A percentile compares a stretch with the other conserved stretches of the same genome.
These are phyloP conservation scores for Aleiodes sp. DNA, from an alignment of 1,140 invertebrate genomes.

Conservation along the genomic window DNA sequence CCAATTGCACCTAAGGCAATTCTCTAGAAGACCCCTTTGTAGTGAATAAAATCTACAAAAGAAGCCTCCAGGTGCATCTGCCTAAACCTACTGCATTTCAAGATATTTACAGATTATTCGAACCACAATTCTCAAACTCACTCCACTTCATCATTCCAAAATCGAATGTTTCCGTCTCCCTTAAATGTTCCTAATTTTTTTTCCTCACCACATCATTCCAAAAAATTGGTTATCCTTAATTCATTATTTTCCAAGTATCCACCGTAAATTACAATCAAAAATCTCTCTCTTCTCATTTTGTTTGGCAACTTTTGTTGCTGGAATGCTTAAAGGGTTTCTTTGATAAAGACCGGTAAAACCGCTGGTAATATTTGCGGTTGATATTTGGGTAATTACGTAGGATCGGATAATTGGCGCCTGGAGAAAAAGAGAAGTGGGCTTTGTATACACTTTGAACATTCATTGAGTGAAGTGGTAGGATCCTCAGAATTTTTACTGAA, in stretches of 20 bases:
- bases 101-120: no score
- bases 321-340: background rate
- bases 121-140: no score
- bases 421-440: background rate
- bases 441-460: background rate
- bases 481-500: slow-evolving; percentile 12
- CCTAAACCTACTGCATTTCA: no score
- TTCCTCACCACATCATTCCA: background rate
- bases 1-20: no score
- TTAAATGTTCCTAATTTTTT: no score
- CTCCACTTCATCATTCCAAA: no score
- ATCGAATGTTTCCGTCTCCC: no score
- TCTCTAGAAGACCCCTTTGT: no score
- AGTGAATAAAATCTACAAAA: no score
- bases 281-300: background rate
- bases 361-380: slow-evolving; percentile 25
- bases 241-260: no score
- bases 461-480: no score
- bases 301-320: background rate
- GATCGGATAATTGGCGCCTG: slow-evolving; percentile 1
- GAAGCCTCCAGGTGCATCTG: no score
- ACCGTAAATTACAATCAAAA: background rate
- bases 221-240: background rate
- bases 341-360: background rate
- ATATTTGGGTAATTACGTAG: slow-evolving; percentile 26